Base-by-base conservation (phyloP, 2,797 vertebrate genomes). In the Pantherophis vulpinus region DNA sequence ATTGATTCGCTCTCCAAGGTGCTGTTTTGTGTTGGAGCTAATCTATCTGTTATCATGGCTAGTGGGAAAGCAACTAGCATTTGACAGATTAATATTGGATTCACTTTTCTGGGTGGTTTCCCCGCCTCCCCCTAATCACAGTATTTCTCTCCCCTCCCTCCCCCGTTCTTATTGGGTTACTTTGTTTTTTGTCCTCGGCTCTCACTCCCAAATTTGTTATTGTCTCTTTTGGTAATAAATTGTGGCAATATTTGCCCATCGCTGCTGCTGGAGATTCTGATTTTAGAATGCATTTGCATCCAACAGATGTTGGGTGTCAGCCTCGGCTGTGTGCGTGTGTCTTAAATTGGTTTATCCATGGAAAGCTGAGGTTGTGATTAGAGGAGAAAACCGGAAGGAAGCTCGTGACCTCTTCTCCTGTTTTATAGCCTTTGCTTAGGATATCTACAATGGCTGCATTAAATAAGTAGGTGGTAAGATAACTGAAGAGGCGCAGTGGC, bases 21-120 rank as follows among this genome's bases (percentile, higher is more conserved):
- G n/a, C 16, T 92, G 27, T 58, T 92, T 92, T 90, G n/a, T 74
- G 20, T n/a, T 59, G 55, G 42, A 92, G 91, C 55, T 88, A 61
- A 94, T 90, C 63, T 94, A 79, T 74, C 51, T 42, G 59, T 87
- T n/a, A 42, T 32, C 51, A 32, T 58, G 63, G 63, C 25, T 79
- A 32, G 37, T 51, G 56, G 86, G 83, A 88, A 92, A 94, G 89
- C 91, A 83, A 88, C 63, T 91, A 92, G 63, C 83, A 74, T 92
- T 90, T 92, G 91, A 92, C 63, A 91, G 63, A 63, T 66, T 88
- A 79, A n/a, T 83, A 58, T 90, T 92, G 61, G 63, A 91, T 60
- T 92, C 56, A 32, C 63, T 91, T 92, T 92, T 58, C 47, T 25
- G 61, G 55, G 66, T 12, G 29, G 8, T 87, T 93, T 86, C 54